phyloP scores from a whole-genome alignment of 2,797 vertebrate genomes.

The Zenarchopterus dispar region DNA sequence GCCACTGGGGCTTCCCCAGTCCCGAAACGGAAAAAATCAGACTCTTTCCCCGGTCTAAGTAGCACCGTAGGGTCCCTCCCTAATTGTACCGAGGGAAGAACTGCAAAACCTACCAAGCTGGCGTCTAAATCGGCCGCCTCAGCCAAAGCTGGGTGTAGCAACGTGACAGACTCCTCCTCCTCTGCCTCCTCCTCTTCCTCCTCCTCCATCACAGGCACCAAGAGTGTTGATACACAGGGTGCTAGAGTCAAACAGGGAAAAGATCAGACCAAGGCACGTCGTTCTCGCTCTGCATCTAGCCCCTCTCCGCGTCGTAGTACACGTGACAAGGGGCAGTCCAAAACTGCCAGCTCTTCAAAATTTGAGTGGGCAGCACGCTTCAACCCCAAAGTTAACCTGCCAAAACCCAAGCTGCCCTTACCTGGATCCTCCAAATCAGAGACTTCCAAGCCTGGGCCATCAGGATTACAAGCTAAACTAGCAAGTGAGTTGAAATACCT shows the following conservation, averaged over 20 bases:
- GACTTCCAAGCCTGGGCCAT: slow-evolving; percentile 98
- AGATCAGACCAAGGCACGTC: slow-evolving; percentile 97
- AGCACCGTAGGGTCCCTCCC: slow-evolving; percentile 90
- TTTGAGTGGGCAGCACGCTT: slow-evolving; percentile 99
- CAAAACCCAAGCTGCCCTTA: slow-evolving; percentile 99
- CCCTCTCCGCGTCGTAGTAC: slow-evolving; percentile 97
- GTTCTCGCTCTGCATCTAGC: slow-evolving; percentile 96
- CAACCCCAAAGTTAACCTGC: slow-evolving; percentile 98
- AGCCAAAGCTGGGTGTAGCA: slow-evolving; percentile 99
- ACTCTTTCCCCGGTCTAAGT: slow-evolving; percentile 89
- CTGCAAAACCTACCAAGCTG: slow-evolving; percentile 99
- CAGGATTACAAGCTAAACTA: slow-evolving; percentile 99
- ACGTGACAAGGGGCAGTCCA: slow-evolving; percentile 93
- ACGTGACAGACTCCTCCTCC: slow-evolving; percentile 96
- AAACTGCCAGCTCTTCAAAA: slow-evolving; percentile 95
- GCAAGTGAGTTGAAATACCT: slow-evolving; percentile 90
- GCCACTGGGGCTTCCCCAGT: slow-evolving; percentile 87
- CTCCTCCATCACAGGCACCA: slow-evolving; percentile 91
- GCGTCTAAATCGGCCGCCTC: slow-evolving; percentile 99
- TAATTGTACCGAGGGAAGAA: slow-evolving; percentile 92
- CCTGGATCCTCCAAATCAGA: slow-evolving; percentile 99
- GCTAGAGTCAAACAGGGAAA: slow-evolving; percentile 98
- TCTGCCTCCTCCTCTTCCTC: slow-evolving; percentile 98
- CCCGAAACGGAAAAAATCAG: slow-evolving; percentile 98
- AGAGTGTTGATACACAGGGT: slow-evolving; percentile 87